A percentile compares a stretch with the other conserved stretches of the same genome.
Evolutionary conservation across 2,888 invertebrate genomes (phyloP).

Genomic region (Xestia sexstrigata): DNA sequence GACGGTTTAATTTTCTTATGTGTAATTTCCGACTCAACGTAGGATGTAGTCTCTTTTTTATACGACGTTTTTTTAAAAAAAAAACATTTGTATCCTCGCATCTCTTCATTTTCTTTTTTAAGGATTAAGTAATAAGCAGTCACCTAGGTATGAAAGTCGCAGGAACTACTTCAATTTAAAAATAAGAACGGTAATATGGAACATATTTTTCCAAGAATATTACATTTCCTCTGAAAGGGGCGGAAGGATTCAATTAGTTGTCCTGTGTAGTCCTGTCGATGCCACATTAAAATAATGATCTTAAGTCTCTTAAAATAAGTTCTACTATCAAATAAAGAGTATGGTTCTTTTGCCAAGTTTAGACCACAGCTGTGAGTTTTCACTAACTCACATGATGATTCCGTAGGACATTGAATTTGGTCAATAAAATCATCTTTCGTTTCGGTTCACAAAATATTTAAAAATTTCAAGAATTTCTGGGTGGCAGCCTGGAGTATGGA

Average conservation of each 20-base stretch:
- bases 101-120: not conserved
- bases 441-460: not conserved
- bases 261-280: not conserved
- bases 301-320: not conserved
- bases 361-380: not conserved
- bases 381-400: not conserved
- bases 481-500: too few species aligned
- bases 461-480: not conserved
- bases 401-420: not conserved
- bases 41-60: not conserved
- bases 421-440: not conserved
- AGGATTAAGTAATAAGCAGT: not conserved
- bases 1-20: not conserved
- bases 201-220: not conserved
- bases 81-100: not conserved
- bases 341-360: too few species aligned
- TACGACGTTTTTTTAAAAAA: not conserved
- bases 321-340: too few species aligned
- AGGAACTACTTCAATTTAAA: not conserved
- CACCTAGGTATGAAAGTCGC: too few species aligned
- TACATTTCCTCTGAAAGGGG: slow-evolving; percentile 3
- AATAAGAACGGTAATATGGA: not conserved
- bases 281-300: not conserved
- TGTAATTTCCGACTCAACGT: not conserved
- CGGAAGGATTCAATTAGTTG: not conserved